Percentiles rank a stretch among this genome's conserved stretches.
phyloP scores from a whole-genome alignment of 1,140 invertebrate genomes.

The Platyura marginata region DNA sequence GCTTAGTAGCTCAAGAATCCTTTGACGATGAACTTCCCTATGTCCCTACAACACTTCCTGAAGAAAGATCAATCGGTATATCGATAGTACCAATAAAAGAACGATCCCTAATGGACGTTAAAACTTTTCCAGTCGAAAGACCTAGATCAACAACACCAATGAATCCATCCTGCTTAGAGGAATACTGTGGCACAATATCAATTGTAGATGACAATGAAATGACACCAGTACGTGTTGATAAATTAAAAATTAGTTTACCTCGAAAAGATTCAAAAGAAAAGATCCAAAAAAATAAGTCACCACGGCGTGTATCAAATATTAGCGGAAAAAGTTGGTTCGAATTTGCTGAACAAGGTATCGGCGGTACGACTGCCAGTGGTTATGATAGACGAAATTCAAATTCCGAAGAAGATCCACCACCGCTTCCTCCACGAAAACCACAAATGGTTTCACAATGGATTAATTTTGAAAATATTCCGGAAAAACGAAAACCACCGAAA shows the following conservation, averaged over 20 bases:
- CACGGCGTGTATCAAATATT: constrained; percentile 24
- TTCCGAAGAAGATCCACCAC: constrained; percentile 22
- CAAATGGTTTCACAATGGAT: constrained; percentile 46
- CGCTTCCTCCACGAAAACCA: constrained; percentile 27
- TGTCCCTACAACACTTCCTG: constrained; percentile 65
- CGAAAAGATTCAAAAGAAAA: constrained; percentile 28
- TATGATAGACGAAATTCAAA: constrained; percentile 1
- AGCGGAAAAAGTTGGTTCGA: constrained; percentile 38
- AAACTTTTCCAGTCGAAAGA: constrained; percentile 67
- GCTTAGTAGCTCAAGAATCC: constrained; percentile 60
- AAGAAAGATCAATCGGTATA: constrained; percentile 60
- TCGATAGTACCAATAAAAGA: constrained; percentile 65
- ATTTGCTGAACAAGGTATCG: constrained; percentile 38
- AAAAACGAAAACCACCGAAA: constrained; percentile 55
- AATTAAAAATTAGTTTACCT: constrained; percentile 49
- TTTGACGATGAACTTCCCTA: constrained; percentile 77
- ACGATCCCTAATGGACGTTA: constrained; percentile 43
- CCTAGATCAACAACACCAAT: constrained; percentile 71
- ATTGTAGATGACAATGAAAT: constrained; percentile 19
- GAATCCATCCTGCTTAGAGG: constrained; percentile 57
- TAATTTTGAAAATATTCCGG: constrained; percentile 69
- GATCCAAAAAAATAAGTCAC: constrained; percentile 25
- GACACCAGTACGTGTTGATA: constrained; percentile 28
- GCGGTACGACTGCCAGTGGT: constrained; percentile 11
- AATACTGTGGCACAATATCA: constrained; percentile 33